Conservation (phyloP, 2,113 vertebrate species). For the Pterocles burchelli region DNA sequence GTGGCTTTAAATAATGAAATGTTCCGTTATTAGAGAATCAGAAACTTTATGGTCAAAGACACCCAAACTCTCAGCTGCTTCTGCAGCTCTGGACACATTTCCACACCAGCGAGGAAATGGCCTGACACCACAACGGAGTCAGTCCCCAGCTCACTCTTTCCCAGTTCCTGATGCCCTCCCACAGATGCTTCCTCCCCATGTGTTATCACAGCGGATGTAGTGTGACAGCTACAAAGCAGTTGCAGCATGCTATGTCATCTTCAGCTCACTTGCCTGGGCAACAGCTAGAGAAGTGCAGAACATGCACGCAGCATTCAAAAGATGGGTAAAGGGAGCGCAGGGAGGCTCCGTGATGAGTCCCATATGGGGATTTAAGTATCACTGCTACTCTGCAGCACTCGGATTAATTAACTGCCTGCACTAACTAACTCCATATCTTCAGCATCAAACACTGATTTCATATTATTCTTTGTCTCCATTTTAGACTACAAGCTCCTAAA, state of each 20-base stretch:
- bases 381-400: neutral
- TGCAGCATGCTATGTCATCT: neutral
- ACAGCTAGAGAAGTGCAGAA: neutral
- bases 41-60: neutral
- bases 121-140: neutral
- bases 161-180: neutral
- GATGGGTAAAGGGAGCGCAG: neutral
- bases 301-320: accelerated
- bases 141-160: neutral
- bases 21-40: neutral
- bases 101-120: neutral
- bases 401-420: neutral
- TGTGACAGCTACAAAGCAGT: neutral
- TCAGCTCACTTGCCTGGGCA: neutral
- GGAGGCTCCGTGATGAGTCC: accelerated
- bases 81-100: neutral
- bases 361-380: neutral
- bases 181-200: accelerated
- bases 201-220: neutral
- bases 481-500: neutral
- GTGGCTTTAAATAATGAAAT: neutral
- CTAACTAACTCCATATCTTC: neutral
- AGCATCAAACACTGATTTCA: neutral
- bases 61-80: neutral
- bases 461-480: neutral